Conservation (phyloP, 1,140 invertebrate genomes). For the Drosophila lacertosa region DNA sequence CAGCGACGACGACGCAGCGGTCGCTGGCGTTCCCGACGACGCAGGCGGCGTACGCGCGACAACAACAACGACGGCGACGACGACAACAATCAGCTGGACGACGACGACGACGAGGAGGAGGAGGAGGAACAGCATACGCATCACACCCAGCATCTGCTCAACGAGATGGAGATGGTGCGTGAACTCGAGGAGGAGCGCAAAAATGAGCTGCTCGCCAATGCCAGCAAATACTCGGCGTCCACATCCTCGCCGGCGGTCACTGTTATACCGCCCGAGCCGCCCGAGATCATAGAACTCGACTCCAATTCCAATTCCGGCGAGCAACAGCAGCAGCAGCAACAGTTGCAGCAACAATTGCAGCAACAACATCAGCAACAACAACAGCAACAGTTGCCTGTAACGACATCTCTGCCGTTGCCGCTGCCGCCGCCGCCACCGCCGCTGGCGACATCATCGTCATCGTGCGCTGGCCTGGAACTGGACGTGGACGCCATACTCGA, state of each 20-base stretch:
- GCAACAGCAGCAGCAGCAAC: conserved; percentile 49
- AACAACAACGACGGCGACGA: conserved; percentile 61
- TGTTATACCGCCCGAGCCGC: conserved; percentile 72
- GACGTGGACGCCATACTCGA: conserved; percentile 78
- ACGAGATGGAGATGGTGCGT: conserved; percentile 73
- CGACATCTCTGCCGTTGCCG: conserved; percentile 5
- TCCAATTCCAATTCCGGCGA: conserved; percentile 76
- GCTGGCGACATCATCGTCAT: no score
- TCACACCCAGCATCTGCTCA: conserved; percentile 76
- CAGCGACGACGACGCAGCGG: conserved; percentile 46
- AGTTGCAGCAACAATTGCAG: conserved; percentile 46
- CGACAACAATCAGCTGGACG: no score
- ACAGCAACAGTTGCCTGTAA: conserved; percentile 18
- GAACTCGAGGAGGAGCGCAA: conserved; percentile 79
- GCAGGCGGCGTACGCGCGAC: conserved; percentile 50
- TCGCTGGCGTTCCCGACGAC: conserved; percentile 54
- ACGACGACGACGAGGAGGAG: conserved; percentile 41
- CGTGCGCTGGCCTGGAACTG: conserved; percentile 34
- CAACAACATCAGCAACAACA: conserved; percentile 29
- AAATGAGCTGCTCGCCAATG: conserved; percentile 72
- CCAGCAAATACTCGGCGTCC: conserved; percentile 73
- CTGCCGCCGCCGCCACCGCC: conserved; percentile 7
- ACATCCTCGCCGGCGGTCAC: conserved; percentile 77
- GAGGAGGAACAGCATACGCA: conserved; percentile 76
- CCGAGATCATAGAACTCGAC: conserved; percentile 80